These are phyloP conservation scores for Sepiola atlantica DNA, from an alignment of 2,888 invertebrate genomes.

Conservation along the genomic window DNA sequence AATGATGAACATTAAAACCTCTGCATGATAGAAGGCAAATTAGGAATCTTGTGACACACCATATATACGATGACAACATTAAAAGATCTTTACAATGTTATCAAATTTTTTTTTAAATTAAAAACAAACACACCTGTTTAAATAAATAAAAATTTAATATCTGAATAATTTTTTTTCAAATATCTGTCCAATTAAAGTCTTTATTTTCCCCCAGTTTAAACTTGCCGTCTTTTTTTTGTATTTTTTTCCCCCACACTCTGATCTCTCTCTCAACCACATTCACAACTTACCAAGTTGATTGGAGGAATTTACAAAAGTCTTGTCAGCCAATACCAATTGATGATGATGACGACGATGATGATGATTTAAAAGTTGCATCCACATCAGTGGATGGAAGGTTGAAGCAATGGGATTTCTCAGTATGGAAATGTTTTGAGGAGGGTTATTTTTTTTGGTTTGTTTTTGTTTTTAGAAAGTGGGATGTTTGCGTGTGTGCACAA, in stretches of 20 bases:
- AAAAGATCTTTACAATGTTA: too few species aligned
- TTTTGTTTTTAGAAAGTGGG: too few species aligned
- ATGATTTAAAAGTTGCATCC: not conserved
- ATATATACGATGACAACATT: too few species aligned
- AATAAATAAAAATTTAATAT: slow-evolving; percentile 32
- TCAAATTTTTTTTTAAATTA: not conserved
- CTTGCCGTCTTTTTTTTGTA: not conserved
- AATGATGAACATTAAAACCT: too few species aligned
- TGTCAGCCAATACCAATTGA: not conserved
- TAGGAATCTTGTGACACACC: too few species aligned
- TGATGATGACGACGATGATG: not conserved
- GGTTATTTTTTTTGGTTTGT: not conserved
- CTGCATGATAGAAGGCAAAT: too few species aligned
- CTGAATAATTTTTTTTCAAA: not conserved
- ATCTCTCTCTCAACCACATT: not conserved
- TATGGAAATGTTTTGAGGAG: not conserved
- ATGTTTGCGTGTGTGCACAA: not conserved
- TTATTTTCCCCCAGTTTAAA: not conserved
- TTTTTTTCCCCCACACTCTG: not conserved
- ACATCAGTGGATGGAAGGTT: not conserved
- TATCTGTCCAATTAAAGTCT: slow-evolving; percentile 10
- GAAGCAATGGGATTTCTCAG: not conserved
- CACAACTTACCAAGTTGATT: not conserved
- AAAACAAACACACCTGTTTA: not conserved
- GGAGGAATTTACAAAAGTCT: not conserved